These are phyloP conservation scores for Corythornis vintsioides DNA, from an alignment of 2,113 vertebrate genomes.

Conservation along the genomic window DNA sequence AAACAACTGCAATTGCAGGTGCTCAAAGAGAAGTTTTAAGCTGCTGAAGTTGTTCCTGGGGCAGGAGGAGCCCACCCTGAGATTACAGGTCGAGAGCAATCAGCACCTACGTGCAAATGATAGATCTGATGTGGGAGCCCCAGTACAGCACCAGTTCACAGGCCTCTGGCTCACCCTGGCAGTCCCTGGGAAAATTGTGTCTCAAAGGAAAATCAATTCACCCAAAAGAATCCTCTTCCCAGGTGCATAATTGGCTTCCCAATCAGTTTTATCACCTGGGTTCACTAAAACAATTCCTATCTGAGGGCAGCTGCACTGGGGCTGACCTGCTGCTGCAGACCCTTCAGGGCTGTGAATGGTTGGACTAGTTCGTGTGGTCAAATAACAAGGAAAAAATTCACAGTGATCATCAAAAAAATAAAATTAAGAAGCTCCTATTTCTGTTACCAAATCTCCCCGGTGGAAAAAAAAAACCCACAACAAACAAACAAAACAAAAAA, in stretches of 20 bases:
- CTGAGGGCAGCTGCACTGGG: neutral
- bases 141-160: slow-evolving; percentile 12
- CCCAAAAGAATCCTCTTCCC: neutral
- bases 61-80: neutral
- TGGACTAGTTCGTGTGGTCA: rapidly evolving
- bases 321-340: neutral
- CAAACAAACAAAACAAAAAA: no score
- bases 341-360: rapidly evolving
- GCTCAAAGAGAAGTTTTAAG: neutral
- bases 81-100: slow-evolving; percentile 40
- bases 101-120: slow-evolving; percentile 34
- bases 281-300: neutral
- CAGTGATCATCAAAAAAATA: neutral
- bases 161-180: neutral
- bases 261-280: neutral
- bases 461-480: no score
- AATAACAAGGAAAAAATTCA: neutral
- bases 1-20: neutral
- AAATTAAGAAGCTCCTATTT: rapidly evolving
- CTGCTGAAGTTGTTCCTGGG: neutral
- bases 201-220: neutral
- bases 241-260: neutral
- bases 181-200: slow-evolving; percentile 4
- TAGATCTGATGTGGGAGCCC: neutral
- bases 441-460: neutral